These are phyloP conservation scores for Orientallactaga sibirica DNA, from an alignment of 2,797 vertebrate species.

Conservation along the genomic window DNA sequence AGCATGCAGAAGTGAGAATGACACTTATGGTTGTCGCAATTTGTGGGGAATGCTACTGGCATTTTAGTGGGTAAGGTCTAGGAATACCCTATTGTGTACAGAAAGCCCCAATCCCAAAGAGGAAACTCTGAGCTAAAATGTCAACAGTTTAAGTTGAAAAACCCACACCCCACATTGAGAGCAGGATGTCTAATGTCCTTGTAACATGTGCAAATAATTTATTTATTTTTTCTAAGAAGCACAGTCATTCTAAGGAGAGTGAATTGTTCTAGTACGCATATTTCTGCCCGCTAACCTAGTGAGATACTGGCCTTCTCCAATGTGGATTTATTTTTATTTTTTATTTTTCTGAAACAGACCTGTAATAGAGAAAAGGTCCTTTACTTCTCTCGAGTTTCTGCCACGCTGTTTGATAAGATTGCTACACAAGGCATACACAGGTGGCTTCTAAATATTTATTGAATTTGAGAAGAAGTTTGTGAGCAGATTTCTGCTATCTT, in stretches of 20 bases:
- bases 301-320: neutral
- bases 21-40: neutral
- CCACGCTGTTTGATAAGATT: neutral
- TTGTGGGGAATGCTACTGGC: neutral
- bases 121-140: neutral
- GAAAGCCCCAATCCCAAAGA: neutral
- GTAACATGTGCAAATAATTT: neutral
- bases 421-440: neutral
- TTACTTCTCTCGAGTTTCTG: conserved; percentile 36
- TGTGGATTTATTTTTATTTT: neutral
- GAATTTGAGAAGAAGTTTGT: neutral
- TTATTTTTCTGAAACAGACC: conserved; percentile 31
- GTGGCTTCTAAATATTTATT: neutral
- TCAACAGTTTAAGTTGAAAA: neutral
- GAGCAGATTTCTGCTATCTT: conserved; percentile 1
- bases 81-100: neutral
- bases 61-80: neutral
- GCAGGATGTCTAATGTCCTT: neutral
- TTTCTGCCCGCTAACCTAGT: neutral
- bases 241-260: neutral
- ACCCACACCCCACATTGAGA: neutral
- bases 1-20: neutral
- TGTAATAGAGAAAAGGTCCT: neutral
- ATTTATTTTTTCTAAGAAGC: neutral
- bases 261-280: neutral